Evolutionary conservation across 2,888 invertebrate species (phyloP), one percentile per base, ranked within the genome.

Genomic region (Cantharis lateralis): DNA sequence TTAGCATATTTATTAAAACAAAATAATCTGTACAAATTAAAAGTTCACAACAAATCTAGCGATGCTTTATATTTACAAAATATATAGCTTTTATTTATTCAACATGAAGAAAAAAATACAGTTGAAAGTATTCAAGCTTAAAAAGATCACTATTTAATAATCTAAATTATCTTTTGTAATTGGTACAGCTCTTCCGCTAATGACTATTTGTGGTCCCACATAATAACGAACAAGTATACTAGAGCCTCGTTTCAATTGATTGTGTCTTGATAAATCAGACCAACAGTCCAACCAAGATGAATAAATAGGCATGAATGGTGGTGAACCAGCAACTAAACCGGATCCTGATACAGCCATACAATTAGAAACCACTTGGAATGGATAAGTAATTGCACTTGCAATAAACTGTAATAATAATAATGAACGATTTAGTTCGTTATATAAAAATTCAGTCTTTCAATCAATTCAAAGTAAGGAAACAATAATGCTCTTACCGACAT

Each of bases 311-410:
- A 97, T 96, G 66, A 92, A 89, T 0, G 96, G 96, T 28, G 96
- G 95, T 77, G 92, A 91, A 18, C 96, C 97, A 70, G 96, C 96
- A 80, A 91, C 90, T 71, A 98, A 90, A 79, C 95, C 93, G 15
- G 93, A 94, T 78, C 95, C 93, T 78, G 93, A 94, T 10, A 98
- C 95, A 77, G 94, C 92, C 95, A 98, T 97, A 84, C 97, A 95
- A 76, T 96, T 95, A 11, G 96, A 94, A 1, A 98, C 96, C 77
- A 98, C 95, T 86, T 94, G 93, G 86, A 98, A 93, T 16, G 98
- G 98, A 88, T 99, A 98, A n/a, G 96, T 94, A 79, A 96, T 85
- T 74, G 96, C 94, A 79, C 95, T 93, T 76, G 95, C 95, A 71
- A 96, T 89, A 87, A 97, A 95, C 91, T 91, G 88, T 85, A 86